A percentile compares a stretch with the other conserved stretches of the same genome.
These are phyloP conservation scores for Oncorhynchus gorbuscha DNA, from an alignment of 2,113 vertebrate species.

Conservation along the genomic window DNA sequence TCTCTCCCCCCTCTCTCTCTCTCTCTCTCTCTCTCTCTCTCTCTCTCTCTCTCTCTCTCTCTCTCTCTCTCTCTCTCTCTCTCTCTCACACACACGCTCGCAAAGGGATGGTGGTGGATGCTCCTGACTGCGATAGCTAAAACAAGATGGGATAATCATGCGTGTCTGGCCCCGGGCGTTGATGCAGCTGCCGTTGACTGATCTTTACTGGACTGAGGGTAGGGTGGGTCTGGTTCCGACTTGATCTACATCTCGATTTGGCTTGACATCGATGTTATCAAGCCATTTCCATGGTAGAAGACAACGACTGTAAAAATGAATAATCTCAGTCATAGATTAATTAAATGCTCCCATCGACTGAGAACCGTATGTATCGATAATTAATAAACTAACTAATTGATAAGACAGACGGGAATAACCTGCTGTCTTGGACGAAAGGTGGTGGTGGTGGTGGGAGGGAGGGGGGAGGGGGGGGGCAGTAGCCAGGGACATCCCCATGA, in stretches of 20 bases:
- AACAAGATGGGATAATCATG: conserved; percentile 73
- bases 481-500: conserved; percentile 31
- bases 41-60: background rate
- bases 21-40: too few relatives aligned
- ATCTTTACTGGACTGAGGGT: conserved; percentile 60
- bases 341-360: conserved; percentile 43
- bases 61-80: background rate
- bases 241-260: conserved; percentile 38
- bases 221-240: conserved; percentile 58
- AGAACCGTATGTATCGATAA: conserved; percentile 42
- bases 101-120: conserved; percentile 44
- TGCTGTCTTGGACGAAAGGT: conserved; percentile 20
- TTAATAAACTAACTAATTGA: conserved; percentile 25
- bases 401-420: conserved; percentile 38
- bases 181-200: conserved; percentile 67
- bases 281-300: conserved; percentile 34
- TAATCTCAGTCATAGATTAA: conserved; percentile 38
- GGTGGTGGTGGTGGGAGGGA: background rate
- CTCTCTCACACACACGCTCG: conserved; percentile 13
- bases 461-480: conserved; percentile 7
- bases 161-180: conserved; percentile 67
- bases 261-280: conserved; percentile 50
- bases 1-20: too few relatives aligned
- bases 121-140: conserved; percentile 44
- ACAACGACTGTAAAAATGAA: conserved; percentile 53